Evolutionary conservation across 2,113 vertebrate species (phyloP), one percentile per base, ranked within the genome.

Genomic region (Pachyramphus minor): DNA sequence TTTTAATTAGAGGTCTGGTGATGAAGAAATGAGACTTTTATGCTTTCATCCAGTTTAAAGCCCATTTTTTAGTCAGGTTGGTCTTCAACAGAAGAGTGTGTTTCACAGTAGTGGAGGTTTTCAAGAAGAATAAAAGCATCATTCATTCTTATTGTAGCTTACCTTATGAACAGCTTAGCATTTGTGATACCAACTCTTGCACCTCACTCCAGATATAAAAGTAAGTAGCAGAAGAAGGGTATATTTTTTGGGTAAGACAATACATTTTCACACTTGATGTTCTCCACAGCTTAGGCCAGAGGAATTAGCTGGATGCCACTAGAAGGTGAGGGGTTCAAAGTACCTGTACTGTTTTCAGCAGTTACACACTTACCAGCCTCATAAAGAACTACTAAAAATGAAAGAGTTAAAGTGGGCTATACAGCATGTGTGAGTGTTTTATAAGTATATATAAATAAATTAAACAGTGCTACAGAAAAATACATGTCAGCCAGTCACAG

Each of bases 331-430:
- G 15, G 2, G 0, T 59, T 86, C 41, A 73, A 30, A 47, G 41
- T 14, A 39, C 41, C 24, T 45, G 12, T 47, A 7, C 24, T 42
- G 17, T 47, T 89, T 45, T 41, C 63, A 63, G 31, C 84, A 63
- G 35, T 81, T 76, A 55, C 0, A 2, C 1, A 1, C 30, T 56
- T 55, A 56, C 0, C 25, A 68, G 1, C 25, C 42, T 68, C 19
- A 4, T 69, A 23, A 60, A 52, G 30, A 50, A 56, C 44, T 87
- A 22, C 35, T 69, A 3, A 52, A 74, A 82, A 22, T 41, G 20
- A 22, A 35, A 84, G 15, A 60, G 33, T 67, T 92, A 50, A 90
- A 87, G 56, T 44, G n/a, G 24, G 16, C 6, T 90, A 10, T 23
- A 66, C 15, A 30, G 41, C 4, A 2, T 39, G 19, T 49, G 24